Conservation (phyloP, 2,888 invertebrate genomes). For the Cheilosia soror region DNA sequence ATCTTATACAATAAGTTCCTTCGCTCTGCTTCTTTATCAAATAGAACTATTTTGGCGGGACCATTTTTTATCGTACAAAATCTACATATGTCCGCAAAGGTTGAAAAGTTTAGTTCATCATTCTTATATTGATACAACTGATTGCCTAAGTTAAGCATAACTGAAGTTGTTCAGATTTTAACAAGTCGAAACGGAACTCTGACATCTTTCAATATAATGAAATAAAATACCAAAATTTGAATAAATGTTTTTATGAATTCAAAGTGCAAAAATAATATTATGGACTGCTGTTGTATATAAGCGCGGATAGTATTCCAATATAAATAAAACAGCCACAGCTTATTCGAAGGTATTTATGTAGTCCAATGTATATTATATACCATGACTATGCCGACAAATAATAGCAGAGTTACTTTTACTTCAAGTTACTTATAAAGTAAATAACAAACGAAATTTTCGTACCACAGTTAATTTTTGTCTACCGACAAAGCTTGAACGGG, state of each 20-base stretch:
- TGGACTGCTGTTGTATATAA: too few species aligned
- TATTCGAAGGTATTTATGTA: too few species aligned
- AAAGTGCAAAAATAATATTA: too few species aligned
- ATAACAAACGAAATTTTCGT: neutral
- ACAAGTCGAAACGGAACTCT: conserved; percentile 18
- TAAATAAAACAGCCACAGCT: too few species aligned
- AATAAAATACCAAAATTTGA: neutral
- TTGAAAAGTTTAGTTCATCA: conserved; percentile 87
- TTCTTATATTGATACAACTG: conserved; percentile 76
- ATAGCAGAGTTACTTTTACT: neutral
- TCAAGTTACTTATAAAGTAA: neutral
- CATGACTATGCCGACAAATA: neutral
- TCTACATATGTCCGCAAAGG: conserved; percentile 89
- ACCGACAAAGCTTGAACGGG: neutral
- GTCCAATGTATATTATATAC: neutral
- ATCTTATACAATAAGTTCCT: conserved; percentile 89
- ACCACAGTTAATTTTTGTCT: conserved; percentile 11
- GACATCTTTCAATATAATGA: conserved; percentile 18
- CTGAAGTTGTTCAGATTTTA: conserved; percentile 76
- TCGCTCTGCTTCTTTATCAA: conserved; percentile 89
- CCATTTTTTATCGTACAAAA: conserved; percentile 89
- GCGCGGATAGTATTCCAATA: too few species aligned
- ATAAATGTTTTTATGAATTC: neutral
- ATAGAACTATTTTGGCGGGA: conserved; percentile 88
- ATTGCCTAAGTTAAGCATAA: conserved; percentile 80